Base-by-base conservation (phyloP, 2,797 vertebrate genomes). In the Huso huso region DNA sequence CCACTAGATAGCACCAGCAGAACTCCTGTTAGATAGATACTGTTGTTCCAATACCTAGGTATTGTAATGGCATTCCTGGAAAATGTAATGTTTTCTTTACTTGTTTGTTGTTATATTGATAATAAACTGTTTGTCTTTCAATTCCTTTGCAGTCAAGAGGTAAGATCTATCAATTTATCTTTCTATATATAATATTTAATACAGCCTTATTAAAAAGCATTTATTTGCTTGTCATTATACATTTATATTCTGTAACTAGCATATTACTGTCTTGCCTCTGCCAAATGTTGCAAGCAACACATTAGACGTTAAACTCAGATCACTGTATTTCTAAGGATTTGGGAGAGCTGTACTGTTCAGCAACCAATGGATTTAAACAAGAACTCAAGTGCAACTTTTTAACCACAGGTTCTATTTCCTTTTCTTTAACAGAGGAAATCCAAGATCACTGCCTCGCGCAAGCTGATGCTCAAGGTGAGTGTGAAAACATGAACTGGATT, bases 371-470 rank as follows among this genome's bases (percentile, higher is more conserved):
- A 2, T 53, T 53, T 53, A 12, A 53, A 53, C 8, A 53, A 53
- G 8, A 12, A 53, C 51, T 37, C 23, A 53, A 5, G 51, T 51
- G 60, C 61, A 62, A 67, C 8, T 8, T 37, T 55, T 55, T 9
- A 55, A 55, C 3, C 9, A 55, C 52, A 55, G 9, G n/a, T 55
- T 55, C 3, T 18, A 15, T 64, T 13, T 5, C 70, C 49, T 13
- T 64, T 13, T 23, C 60, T 51, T 63, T 64, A 50, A 2, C 66
- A 95, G 95, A 94, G 91, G 76, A 99, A 97, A 89, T 87, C 93
- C 68, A 98, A 99, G 88, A 98, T 99, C 81, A 91, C 95, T 6
- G 96, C 96, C 12, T 99, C 96, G 3, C 93, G 95, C 63, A 99
- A 97, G 74, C 93, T 98, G 72, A 70, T 97, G 86, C 83, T 99